Evolutionary conservation across 2,113 vertebrate species (phyloP).

Genomic region (Aldabrachelys gigantea): DNA sequence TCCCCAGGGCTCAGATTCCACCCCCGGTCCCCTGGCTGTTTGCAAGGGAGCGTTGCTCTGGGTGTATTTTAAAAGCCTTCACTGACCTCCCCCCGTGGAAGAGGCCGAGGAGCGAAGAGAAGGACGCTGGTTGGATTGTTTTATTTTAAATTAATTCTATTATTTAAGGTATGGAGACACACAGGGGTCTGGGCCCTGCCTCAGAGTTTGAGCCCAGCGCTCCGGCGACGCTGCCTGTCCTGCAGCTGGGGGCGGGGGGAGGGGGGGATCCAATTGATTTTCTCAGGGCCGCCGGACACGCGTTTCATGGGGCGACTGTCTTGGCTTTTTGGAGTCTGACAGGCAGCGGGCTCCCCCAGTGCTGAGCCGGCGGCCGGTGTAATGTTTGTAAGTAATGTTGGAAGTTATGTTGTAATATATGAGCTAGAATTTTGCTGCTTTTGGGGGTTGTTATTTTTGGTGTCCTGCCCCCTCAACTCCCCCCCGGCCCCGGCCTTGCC

Average conservation of each 20-base stretch:
- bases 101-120: not conserved
- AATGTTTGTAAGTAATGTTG: conserved; percentile 85
- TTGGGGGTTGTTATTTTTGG: not conserved
- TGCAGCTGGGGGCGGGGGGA: too few species aligned
- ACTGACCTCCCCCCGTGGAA: not conserved
- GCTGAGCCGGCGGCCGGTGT: conserved; percentile 66
- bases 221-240: too few species aligned
- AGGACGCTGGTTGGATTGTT: not conserved
- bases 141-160: conserved; percentile 40
- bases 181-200: not conserved
- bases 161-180: conserved; percentile 41
- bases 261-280: not conserved
- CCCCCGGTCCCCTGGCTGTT: too few species aligned
- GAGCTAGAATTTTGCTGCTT: conserved; percentile 77
- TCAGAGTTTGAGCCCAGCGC: too few species aligned
- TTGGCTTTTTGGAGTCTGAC: conserved; percentile 8
- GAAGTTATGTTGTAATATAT: conserved; percentile 83
- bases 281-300: not conserved
- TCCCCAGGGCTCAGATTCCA: not conserved
- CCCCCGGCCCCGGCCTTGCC: not conserved
- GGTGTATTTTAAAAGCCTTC: not conserved
- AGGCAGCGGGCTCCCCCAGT: not conserved
- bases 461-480: not conserved
- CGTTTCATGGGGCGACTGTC: not conserved
- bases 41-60: not conserved